Conservation (phyloP, 2,888 invertebrate species). For the Crocallis elinguaria region DNA sequence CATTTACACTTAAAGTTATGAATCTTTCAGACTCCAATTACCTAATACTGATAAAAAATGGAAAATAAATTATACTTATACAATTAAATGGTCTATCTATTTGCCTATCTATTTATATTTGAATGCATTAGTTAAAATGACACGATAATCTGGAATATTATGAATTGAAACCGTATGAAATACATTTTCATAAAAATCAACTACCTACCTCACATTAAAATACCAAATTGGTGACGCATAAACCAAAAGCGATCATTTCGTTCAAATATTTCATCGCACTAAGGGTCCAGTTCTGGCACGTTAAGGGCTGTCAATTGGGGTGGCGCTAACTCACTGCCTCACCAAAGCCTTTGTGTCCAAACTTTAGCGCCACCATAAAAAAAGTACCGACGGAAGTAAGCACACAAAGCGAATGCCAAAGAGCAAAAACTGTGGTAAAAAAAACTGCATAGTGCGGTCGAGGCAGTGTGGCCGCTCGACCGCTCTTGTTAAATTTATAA, state of each 20-base stretch:
- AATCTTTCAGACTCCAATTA: too few species aligned
- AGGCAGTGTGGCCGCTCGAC: conserved; percentile 66
- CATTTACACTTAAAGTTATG: too few species aligned
- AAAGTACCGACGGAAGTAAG: conserved; percentile 78
- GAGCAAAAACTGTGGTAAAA: conserved; percentile 73
- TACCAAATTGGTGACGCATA: conserved; percentile 30
- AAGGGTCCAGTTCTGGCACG: conserved; percentile 20
- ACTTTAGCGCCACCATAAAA: conserved; percentile 81
- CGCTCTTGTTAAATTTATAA: conserved; percentile 83
- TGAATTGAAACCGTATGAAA: neutral
- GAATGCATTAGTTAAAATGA: neutral
- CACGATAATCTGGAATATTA: neutral
- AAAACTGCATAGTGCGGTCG: conserved; percentile 79
- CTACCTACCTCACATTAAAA: conserved; percentile 10
- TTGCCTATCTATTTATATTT: neutral
- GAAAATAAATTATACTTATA: neutral
- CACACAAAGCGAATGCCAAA: conserved; percentile 79
- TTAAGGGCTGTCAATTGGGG: conserved; percentile 37
- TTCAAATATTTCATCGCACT: conserved; percentile 25
- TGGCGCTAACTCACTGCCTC: conserved; percentile 62
- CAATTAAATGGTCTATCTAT: neutral
- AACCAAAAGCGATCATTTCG: conserved; percentile 30
- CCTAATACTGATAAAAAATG: too few species aligned
- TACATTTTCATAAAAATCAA: conserved; percentile 6
- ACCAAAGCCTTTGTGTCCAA: conserved; percentile 66